Percentiles rank a stretch among this genome's conserved stretches.
Evolutionary conservation across 2,113 vertebrate genomes (phyloP).

Genomic region (Tragelaphus buxtoni): DNA sequence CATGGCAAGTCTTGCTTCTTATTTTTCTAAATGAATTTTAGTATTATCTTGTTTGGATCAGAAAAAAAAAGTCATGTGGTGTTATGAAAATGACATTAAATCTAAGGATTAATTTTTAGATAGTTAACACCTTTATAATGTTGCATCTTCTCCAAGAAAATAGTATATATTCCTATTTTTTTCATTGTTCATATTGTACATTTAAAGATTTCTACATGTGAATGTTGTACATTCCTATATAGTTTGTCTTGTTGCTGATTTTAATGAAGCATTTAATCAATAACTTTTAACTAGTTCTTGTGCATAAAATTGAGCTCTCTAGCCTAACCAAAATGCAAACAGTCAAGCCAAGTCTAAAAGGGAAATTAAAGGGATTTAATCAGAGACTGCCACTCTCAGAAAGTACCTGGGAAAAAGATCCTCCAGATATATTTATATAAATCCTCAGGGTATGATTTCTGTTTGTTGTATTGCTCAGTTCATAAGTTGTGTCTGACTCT

Average conservation of each 20-base stretch:
- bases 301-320: background rate
- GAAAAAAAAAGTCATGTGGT: background rate
- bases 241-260: background rate
- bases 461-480: background rate
- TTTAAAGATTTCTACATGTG: background rate
- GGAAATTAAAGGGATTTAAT: background rate
- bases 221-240: background rate
- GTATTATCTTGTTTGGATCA: background rate
- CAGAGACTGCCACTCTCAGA: background rate
- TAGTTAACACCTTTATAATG: background rate
- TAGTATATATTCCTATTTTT: background rate
- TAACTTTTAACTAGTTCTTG: background rate
- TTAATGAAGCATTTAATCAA: conserved; percentile 2
- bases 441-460: background rate
- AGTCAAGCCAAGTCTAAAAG: background rate
- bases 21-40: background rate
- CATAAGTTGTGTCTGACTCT: background rate
- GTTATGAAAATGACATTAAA: background rate
- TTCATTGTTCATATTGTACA: background rate
- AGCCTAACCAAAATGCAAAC: background rate
- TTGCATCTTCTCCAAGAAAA: background rate
- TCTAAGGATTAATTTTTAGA: background rate
- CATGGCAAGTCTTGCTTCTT: background rate
- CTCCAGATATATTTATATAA: background rate
- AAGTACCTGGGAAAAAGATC: background rate